Base-by-base conservation (phyloP, 2,113 vertebrate species). In the Isurus oxyrinchus region DNA sequence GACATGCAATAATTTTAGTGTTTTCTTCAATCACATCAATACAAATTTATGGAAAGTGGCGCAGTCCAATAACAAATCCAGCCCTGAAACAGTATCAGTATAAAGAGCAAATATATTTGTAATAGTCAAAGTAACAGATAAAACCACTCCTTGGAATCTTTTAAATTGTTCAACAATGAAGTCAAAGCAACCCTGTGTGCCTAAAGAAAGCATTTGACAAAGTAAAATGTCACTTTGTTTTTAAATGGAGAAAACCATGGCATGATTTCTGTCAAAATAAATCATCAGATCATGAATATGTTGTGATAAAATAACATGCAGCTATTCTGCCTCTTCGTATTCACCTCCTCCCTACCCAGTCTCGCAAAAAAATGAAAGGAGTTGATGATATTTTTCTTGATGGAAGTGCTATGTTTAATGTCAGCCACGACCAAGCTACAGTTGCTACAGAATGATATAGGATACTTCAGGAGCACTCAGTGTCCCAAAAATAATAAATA, bases 401-500 rank as follows among this genome's bases (percentile, higher is more conserved):
- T 23, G 81, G 16, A 21, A 21, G 19, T 84, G 40, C 81, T 16
- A 21, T 19, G 40, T 23, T 16, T 84, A 84, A 44, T n/a, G 23
- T 66, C 59, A 94, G 59, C 10, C n/a, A 40, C 90, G 44, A 94
- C 63, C 59, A 94, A 94, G 35, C n/a, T 16, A 23, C 59, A 66
- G 16, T 35, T 94, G 90, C 59, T 66, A 94, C 35, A 25, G 35
- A 94, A 94, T 44, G 59, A 40, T 94, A 63, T 8, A 23, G 59
- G 57, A 94, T 63, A 94, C 90, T 63, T 93, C 59, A 94, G 19
- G 90, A 63, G 10, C 31, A 16, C 90, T 61, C 55, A 57, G 90
- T 40, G 57, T 61, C 19, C 55, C 57, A n/a, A 94, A 94, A 94
- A 94, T 93, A 93, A 93, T 63, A 40, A 63, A 61, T 63, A 93